Conservation (phyloP, 2,888 invertebrate genomes). For the Pollenia amentaria region DNA sequence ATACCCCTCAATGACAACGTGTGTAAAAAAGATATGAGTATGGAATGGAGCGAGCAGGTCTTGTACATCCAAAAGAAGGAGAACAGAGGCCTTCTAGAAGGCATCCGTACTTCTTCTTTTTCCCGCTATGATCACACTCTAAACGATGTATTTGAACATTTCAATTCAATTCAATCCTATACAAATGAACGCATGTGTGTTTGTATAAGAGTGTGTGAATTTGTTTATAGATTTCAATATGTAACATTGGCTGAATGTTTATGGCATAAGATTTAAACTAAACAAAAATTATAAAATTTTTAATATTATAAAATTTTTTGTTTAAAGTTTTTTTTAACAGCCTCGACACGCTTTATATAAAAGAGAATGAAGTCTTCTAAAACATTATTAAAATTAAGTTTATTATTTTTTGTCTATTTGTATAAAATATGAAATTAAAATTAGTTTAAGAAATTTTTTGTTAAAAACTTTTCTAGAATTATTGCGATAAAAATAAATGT, state of each 20-base stretch:
- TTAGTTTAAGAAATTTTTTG: background rate
- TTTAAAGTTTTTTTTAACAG: conserved; percentile 7
- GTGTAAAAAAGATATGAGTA: too few species aligned
- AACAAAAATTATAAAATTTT: background rate
- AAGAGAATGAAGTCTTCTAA: background rate
- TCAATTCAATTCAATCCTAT: too few species aligned
- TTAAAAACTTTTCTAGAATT: conserved; percentile 9
- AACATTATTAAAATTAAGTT: conserved; percentile 8
- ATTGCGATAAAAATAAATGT: background rate
- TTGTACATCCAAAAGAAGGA: too few species aligned
- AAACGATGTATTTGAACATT: too few species aligned
- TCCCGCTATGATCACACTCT: too few species aligned
- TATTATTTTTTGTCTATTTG: background rate
- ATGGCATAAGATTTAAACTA: conserved; percentile 7
- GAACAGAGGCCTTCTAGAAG: too few species aligned
- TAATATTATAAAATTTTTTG: background rate
- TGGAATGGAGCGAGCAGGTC: too few species aligned
- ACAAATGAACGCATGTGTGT: background rate
- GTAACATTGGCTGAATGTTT: conserved; percentile 35
- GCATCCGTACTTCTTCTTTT: too few species aligned
- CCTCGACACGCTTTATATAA: conserved; percentile 39
- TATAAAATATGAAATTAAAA: background rate
- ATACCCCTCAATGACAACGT: too few species aligned
- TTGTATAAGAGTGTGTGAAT: background rate
- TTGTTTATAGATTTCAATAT: conserved; percentile 36